Conservation (phyloP, 2,113 vertebrate genomes). For the Cacatua alba region DNA sequence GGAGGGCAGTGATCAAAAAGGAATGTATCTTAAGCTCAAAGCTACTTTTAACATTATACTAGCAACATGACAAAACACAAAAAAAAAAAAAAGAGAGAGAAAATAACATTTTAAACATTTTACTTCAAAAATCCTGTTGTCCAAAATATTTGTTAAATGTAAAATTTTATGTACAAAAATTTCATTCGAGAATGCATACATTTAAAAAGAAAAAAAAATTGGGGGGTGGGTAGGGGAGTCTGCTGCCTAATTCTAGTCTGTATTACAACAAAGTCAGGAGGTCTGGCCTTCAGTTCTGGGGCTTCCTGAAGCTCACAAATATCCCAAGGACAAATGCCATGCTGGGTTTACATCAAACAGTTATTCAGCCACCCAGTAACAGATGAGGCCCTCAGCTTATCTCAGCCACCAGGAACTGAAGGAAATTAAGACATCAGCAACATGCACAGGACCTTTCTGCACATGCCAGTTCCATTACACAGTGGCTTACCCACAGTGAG, state of each 20-base stretch:
- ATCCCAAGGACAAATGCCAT: not conserved
- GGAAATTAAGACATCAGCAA: fast-evolving
- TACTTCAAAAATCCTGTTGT: not conserved
- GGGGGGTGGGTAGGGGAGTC: not conserved
- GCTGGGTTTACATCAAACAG: not conserved
- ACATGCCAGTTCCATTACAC: fast-evolving
- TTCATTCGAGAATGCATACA: not conserved
- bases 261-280: not conserved
- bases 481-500: not conserved
- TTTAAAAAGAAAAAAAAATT: fast-evolving
- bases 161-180: not conserved
- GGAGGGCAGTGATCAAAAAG: not conserved
- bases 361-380: not conserved
- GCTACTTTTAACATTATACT: not conserved
- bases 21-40: not conserved
- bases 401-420: not conserved
- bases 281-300: not conserved
- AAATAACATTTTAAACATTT: not conserved
- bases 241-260: not conserved
- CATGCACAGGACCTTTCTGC: not conserved
- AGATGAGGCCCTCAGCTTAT: not conserved
- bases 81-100: not conserved
- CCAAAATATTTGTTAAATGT: not conserved
- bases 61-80: fast-evolving
- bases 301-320: not conserved